Evolutionary conservation across 2,797 vertebrate genomes (phyloP).

Genomic region (Ibycter americanus): DNA sequence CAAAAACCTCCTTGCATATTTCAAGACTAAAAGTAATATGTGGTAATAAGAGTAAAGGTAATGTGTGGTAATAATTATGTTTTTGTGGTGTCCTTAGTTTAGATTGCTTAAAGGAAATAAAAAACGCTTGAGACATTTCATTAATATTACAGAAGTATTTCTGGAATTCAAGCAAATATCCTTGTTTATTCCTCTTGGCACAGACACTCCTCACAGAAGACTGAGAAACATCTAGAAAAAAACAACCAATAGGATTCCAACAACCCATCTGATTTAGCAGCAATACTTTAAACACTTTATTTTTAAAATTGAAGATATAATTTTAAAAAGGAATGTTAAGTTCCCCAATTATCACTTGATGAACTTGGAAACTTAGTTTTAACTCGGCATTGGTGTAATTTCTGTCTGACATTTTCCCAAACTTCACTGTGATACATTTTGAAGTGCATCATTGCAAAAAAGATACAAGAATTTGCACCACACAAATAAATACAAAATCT

Average conservation of each 20-base stretch:
- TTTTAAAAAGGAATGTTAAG: background rate
- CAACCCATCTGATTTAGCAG: background rate
- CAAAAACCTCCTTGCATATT: background rate
- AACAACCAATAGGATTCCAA: background rate
- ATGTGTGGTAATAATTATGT: background rate
- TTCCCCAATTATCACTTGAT: background rate
- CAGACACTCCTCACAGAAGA: background rate
- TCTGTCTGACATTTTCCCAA: background rate
- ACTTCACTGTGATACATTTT: background rate
- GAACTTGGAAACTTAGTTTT: background rate
- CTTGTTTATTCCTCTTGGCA: conserved; percentile 14
- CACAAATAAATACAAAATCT: background rate
- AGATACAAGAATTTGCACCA: background rate
- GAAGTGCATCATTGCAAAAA: background rate
- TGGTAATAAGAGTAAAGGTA: background rate
- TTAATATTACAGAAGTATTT: conserved; percentile 2
- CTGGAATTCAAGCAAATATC: conserved; percentile 22
- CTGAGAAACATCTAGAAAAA: background rate
- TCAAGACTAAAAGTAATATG: background rate
- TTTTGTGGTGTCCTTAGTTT: background rate
- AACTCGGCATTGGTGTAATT: background rate
- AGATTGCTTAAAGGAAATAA: background rate
- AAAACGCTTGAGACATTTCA: background rate
- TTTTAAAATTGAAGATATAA: background rate
- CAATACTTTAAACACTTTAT: background rate